A percentile compares a stretch with the other conserved stretches of the same genome.
Conservation (phyloP, 1,140 invertebrate genomes). For the Caerostris extrusa region DNA sequence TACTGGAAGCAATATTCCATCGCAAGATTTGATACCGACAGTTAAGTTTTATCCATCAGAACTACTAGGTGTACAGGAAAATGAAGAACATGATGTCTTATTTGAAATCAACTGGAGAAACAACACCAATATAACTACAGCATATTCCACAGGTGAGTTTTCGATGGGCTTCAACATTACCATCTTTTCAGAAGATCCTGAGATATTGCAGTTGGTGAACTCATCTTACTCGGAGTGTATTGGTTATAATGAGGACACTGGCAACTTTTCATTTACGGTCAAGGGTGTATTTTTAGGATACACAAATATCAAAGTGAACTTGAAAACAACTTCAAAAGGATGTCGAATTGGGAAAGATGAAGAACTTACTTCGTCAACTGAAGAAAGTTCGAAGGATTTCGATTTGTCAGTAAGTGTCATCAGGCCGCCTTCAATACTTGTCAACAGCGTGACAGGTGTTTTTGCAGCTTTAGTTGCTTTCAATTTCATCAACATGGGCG, state of each 20-base stretch:
- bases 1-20: not conserved
- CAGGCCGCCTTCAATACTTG: slow-evolving; percentile 19
- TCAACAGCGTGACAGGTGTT: slow-evolving; percentile 88
- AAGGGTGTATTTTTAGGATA: slow-evolving; percentile 86
- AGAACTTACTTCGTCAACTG: not conserved
- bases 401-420: slow-evolving; percentile 64
- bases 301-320: slow-evolving; percentile 79
- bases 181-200: not conserved
- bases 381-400: not conserved
- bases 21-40: not conserved
- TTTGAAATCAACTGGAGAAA: slow-evolving; percentile 56
- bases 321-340: not conserved
- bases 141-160: not conserved
- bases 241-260: slow-evolving; percentile 80
- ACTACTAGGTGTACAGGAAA: slow-evolving; percentile 9
- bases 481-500: slow-evolving; percentile 96
- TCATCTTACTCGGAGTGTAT: slow-evolving; percentile 13
- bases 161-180: not conserved
- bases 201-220: slow-evolving; percentile 43
- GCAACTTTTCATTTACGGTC: slow-evolving; percentile 83
- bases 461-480: slow-evolving; percentile 90
- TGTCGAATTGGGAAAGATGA: not conserved
- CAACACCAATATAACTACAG: not conserved
- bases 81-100: not conserved
- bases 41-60: slow-evolving; percentile 59